Percentiles rank a stretch among this genome's conserved stretches.
Evolutionary conservation across 2,113 vertebrate genomes (phyloP).

Genomic region (Spilogale gracilis): DNA sequence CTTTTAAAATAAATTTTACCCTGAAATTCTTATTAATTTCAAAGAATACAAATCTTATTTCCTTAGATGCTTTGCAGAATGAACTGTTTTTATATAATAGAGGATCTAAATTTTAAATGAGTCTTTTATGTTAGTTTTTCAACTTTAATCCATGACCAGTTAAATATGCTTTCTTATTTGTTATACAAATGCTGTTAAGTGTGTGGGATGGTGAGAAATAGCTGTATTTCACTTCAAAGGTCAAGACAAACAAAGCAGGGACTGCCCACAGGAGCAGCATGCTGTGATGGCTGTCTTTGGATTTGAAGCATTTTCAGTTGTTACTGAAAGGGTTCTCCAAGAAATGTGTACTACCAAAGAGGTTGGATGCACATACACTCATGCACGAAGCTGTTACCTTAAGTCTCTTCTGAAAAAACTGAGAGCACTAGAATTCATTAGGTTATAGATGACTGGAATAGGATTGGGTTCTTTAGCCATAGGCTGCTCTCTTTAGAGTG

Average conservation of each 20-base stretch:
- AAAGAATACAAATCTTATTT: not conserved
- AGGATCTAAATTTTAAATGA: not conserved
- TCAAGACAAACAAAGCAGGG: not conserved
- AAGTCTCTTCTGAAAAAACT: not conserved
- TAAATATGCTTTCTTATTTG: not conserved
- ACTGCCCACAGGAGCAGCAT: not conserved
- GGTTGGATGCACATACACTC: not conserved
- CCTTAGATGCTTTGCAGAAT: not conserved
- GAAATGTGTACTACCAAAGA: not conserved
- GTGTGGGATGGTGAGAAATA: not conserved
- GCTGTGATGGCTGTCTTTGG: accelerated
- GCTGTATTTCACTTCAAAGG: not conserved
- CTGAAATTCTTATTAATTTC: not conserved
- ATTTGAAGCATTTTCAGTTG: not conserved
- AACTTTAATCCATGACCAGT: not conserved
- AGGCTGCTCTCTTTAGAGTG: not conserved
- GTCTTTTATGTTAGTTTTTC: not conserved
- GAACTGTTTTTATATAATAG: not conserved
- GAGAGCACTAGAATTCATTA: not conserved
- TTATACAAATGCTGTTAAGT: not conserved
- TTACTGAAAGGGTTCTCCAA: not conserved
- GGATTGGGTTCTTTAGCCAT: not conserved
- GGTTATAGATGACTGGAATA: not conserved
- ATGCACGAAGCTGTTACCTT: not conserved
- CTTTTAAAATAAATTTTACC: not conserved